A percentile compares a stretch with the other conserved stretches of the same genome.
Conservation (phyloP, 2,113 vertebrate genomes). For the Campylomormyrus tamandua region DNA sequence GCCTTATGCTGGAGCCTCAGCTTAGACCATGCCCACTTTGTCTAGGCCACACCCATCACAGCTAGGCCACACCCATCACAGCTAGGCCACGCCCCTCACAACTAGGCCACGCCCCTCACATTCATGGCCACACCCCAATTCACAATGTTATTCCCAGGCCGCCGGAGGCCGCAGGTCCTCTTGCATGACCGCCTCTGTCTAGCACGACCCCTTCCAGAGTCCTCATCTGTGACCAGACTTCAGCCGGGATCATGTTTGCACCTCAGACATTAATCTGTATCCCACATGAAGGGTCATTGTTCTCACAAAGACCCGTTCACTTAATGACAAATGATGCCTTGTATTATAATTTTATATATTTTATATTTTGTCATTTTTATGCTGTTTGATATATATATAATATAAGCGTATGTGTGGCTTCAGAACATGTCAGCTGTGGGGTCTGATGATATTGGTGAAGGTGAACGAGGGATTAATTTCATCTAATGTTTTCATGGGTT, state of each 20-base stretch:
- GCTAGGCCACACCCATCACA: no score
- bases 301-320: background rate
- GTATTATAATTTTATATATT: background rate
- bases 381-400: background rate
- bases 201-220: background rate
- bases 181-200: background rate
- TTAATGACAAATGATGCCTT: background rate
- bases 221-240: background rate
- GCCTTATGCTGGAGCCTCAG: background rate
- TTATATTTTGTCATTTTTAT: background rate
- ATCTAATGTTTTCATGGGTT: conserved; percentile 23
- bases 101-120: background rate
- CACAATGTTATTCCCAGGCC: background rate
- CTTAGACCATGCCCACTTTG: background rate
- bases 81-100: background rate
- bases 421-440: background rate
- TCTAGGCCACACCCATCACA: background rate
- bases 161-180: background rate
- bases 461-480: background rate
- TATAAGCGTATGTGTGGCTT: background rate
- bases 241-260: background rate
- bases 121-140: background rate
- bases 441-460: background rate
- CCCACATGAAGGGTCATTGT: background rate
- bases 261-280: background rate